Base-by-base conservation (phyloP, 2,113 vertebrate genomes). In the Alces alces region DNA sequence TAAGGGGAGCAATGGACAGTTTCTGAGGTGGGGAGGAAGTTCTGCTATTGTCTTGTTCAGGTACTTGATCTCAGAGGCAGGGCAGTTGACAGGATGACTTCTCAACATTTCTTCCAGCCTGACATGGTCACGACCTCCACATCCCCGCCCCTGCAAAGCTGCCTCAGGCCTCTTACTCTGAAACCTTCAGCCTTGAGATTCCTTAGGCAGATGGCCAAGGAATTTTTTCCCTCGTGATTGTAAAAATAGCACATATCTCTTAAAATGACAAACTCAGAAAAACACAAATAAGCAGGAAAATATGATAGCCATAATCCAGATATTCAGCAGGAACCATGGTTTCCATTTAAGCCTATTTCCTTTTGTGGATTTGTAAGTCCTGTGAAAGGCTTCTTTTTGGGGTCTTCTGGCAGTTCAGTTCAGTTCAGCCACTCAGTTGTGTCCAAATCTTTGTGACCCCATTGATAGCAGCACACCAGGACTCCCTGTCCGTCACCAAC, bases 271-370 rank as follows among this genome's bases (percentile, higher is more conserved):
- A 73, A 47, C 86, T 94, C 50, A 83, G 66, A 82, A 95, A 82
- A 96, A 33, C n/a, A 76, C 50, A 83, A 79, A 33, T 54, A 23
- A 80, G 16, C 14, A 55, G 57, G 82, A 87, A 95, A 60, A 86
- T 57, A 30, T 33, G 25, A 47, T 78, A 25, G 17, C 88, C 15
- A 36, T 25, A 15, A 85, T n/a, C 73, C 39, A 95, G 61, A 15
- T 33, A 23, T 45, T 52, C 8, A 3, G 28, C 66, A 66, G 79
- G 85, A 86, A 15, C 7, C n/a, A 10, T 13, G 39, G 12, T 43
- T 92, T 61, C 89, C 5, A 25, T 28, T 23, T 57, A 55, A 93
- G 60, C 27, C 50, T 30, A 43, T 92, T 89, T 97, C 58, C 61
- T 36, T 25, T 58, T 86, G 28, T 82, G 47, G 43, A 33, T 80